Evolutionary conservation across 1,140 invertebrate species (phyloP).

Genomic region (Heliconius congener): DNA sequence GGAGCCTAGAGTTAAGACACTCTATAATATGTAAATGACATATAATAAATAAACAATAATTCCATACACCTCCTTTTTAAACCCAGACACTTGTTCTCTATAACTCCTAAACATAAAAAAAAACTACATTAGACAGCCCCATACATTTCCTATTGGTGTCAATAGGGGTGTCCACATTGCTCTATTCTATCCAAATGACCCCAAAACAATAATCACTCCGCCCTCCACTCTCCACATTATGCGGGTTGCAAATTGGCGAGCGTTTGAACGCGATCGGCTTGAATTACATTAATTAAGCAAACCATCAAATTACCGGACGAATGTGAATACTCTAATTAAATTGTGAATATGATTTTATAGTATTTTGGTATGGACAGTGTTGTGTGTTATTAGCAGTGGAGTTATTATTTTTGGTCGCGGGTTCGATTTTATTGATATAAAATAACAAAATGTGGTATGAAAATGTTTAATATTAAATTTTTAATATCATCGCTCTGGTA

Average conservation of each 20-base stretch:
- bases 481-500: no score
- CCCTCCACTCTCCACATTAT: constrained; percentile 67
- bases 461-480: no score
- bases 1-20: no score
- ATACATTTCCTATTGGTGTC: constrained; percentile 44
- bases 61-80: no score
- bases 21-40: no score
- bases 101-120: neutral
- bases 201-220: constrained; percentile 71
- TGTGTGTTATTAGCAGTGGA: neutral
- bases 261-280: constrained; percentile 65
- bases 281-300: constrained; percentile 76
- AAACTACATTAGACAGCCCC: constrained; percentile 39
- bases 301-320: constrained; percentile 48
- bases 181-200: constrained; percentile 67
- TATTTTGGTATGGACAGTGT: neutral
- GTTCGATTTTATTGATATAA: neutral
- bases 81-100: no score
- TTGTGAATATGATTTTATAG: neutral
- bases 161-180: constrained; percentile 39
- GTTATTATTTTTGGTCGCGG: neutral
- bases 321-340: constrained; percentile 3
- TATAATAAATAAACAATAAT: no score
- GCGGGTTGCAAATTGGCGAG: constrained; percentile 76
- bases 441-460: no score